A percentile compares a stretch with the other conserved stretches of the same genome.
Evolutionary conservation across 1,140 invertebrate species (phyloP).

Genomic region (Conopomorpha cramerella): DNA sequence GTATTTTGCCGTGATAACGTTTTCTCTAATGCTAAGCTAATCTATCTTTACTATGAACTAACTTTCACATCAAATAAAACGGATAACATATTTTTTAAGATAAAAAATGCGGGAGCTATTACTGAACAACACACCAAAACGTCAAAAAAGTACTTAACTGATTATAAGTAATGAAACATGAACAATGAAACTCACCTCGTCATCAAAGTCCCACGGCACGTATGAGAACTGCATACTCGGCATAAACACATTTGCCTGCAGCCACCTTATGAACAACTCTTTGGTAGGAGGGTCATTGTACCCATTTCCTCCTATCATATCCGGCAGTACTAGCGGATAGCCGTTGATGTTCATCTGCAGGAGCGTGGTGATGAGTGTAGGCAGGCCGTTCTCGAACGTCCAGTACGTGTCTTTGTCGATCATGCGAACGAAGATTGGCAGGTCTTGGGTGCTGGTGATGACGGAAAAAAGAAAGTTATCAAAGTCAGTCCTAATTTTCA

Average conservation of each 20-base stretch:
- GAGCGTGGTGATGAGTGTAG: constrained; percentile 78
- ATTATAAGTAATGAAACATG: not conserved
- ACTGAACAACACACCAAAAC: too few relatives aligned
- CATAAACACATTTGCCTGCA: constrained; percentile 85
- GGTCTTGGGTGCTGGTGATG: constrained; percentile 69
- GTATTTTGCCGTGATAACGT: too few relatives aligned
- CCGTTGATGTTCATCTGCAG: constrained; percentile 83
- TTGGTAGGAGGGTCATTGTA: constrained; percentile 68
- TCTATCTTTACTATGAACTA: too few relatives aligned
- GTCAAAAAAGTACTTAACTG: constrained; percentile 7
- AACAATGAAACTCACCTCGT: constrained; percentile 50
- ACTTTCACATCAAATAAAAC: not conserved
- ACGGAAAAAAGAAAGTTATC: too few relatives aligned
- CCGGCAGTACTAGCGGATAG: constrained; percentile 84
- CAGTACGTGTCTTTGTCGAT: constrained; percentile 84
- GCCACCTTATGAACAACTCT: constrained; percentile 86
- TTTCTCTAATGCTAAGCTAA: too few relatives aligned
- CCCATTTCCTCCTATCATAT: constrained; percentile 92
- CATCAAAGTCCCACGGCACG: constrained; percentile 83
- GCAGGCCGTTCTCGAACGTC: constrained; percentile 77
- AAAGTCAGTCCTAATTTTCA: too few relatives aligned
- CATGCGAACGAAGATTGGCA: constrained; percentile 84
- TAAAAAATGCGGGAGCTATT: too few relatives aligned
- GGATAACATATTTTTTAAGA: too few relatives aligned
- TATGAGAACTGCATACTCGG: constrained; percentile 86